These are phyloP conservation scores for Heliopora coerulea DNA, from an alignment of 92 coral and sea anemone species.

Conservation along the genomic window DNA sequence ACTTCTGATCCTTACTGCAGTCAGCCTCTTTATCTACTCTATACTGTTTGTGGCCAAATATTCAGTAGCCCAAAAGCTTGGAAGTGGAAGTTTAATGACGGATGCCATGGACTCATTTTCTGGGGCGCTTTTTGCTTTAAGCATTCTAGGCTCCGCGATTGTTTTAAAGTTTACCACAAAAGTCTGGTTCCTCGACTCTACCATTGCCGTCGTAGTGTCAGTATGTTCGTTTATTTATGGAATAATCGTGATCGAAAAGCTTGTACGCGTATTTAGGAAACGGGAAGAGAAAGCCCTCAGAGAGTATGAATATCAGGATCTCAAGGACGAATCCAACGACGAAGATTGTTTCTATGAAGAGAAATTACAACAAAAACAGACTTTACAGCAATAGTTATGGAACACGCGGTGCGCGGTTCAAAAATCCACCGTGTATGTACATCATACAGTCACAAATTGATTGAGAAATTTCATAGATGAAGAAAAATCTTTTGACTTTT, in stretches of 20 bases:
- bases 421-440: too few relatives aligned
- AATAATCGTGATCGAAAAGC: constrained; percentile 1
- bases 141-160: constrained; percentile 19
- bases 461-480: too few relatives aligned
- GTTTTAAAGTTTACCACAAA: constrained; percentile 8
- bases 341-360: too few relatives aligned
- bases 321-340: too few relatives aligned
- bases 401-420: too few relatives aligned
- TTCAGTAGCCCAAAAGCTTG: constrained; percentile 6
- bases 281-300: constrained; percentile 15
- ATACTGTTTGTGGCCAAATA: constrained; percentile 12
- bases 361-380: too few relatives aligned
- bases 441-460: too few relatives aligned
- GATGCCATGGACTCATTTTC: constrained; percentile 34
- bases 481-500: too few relatives aligned
- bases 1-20: constrained; percentile 15
- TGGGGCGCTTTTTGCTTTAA: constrained; percentile 26
- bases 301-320: background rate
- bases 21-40: background rate
- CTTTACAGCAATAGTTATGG: too few relatives aligned
- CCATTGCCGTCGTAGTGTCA: constrained; percentile 17
- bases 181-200: constrained; percentile 31
- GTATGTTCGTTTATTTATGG: constrained; percentile 26
- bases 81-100: constrained; percentile 18
- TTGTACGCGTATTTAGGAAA: background rate